Percentiles rank a stretch among this genome's conserved stretches.
Conservation (phyloP, 2,113 vertebrate genomes). For the Nannobrachium achirus region DNA sequence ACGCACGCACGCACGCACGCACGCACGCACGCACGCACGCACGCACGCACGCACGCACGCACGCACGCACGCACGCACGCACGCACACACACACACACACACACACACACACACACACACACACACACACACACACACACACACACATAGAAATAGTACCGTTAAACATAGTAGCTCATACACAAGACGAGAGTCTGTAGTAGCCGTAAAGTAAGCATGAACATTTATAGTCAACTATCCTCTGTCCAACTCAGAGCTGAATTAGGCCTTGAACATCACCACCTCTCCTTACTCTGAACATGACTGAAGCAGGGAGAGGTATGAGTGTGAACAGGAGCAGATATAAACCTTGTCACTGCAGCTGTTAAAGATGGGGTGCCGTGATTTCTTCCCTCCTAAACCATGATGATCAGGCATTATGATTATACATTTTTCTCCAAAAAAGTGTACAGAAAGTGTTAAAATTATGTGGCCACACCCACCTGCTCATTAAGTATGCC, state of each 20-base stretch:
- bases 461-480: no score
- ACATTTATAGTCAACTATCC: slow-evolving; percentile 21
- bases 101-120: slow-evolving; percentile 8
- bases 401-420: no score
- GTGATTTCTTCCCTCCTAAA: no score
- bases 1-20: neutral
- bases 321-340: slow-evolving; percentile 15
- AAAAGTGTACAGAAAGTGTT: no score
- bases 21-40: neutral
- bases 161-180: slow-evolving; percentile 28
- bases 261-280: slow-evolving; percentile 22
- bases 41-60: neutral
- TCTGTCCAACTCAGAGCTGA: slow-evolving; percentile 11
- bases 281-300: slow-evolving; percentile 18
- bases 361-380: no score
- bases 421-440: no score
- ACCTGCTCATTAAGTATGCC: no score
- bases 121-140: neutral
- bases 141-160: slow-evolving; percentile 32
- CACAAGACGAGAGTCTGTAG: neutral
- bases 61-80: slow-evolving; percentile 3
- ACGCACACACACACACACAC: neutral
- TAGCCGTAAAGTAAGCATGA: slow-evolving; percentile 5
- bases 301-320: slow-evolving; percentile 32
- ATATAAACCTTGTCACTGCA: no score